phyloP scores from a whole-genome alignment of 2,797 vertebrate genomes.

The Psittacula derbiana region DNA sequence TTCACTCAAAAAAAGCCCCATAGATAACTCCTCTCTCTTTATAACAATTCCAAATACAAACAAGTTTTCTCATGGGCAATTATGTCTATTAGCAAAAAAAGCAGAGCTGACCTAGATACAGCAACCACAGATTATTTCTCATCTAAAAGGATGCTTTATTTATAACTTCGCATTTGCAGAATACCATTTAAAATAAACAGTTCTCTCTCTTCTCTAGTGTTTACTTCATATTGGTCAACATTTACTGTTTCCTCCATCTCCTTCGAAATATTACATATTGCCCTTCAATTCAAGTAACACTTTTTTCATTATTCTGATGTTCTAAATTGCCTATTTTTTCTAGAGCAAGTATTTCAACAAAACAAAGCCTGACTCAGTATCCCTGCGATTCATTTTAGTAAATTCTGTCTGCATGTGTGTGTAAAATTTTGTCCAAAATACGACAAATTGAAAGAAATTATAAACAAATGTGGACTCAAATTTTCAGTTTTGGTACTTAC shows the following conservation, averaged over 20 bases:
- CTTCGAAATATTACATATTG: background rate
- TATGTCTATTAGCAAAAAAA: slow-evolving; percentile 16
- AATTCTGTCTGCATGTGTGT: background rate
- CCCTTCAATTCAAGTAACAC: background rate
- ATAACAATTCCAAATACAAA: slow-evolving; percentile 23
- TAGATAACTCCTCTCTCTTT: background rate
- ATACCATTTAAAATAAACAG: background rate
- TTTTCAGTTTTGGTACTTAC: background rate
- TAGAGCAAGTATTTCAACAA: background rate
- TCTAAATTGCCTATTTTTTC: background rate
- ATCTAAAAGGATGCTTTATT: background rate
- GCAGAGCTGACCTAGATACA: slow-evolving; percentile 31
- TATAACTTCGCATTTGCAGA: background rate
- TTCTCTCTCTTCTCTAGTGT: background rate
- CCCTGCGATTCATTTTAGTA: background rate
- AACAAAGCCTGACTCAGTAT: background rate
- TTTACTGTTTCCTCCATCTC: background rate
- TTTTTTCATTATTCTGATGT: background rate
- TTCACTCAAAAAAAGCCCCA: background rate
- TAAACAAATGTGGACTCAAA: background rate
- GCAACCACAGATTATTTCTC: background rate
- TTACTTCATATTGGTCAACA: background rate
- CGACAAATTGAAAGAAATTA: background rate
- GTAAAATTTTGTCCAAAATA: background rate
- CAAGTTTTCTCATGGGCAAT: slow-evolving; percentile 3